These are phyloP conservation scores for Macroramphosus scolopax DNA, from an alignment of 2,797 vertebrate genomes.

Conservation along the genomic window DNA sequence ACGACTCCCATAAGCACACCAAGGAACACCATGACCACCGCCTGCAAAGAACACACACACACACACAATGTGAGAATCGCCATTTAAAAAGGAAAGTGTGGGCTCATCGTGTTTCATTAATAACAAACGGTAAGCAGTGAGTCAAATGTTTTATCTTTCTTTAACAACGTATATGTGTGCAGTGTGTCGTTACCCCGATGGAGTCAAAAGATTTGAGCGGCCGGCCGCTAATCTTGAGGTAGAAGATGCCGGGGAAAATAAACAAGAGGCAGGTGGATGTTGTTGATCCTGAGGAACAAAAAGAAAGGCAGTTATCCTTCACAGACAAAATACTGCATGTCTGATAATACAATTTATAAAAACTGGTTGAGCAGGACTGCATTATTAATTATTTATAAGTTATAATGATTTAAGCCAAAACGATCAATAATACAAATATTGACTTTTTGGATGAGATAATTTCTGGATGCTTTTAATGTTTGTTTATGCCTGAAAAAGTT, in stretches of 20 bases:
- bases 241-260: slow-evolving; percentile 92
- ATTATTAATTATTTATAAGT: slow-evolving; percentile 48
- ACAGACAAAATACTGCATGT: slow-evolving; percentile 3
- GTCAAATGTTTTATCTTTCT: background rate
- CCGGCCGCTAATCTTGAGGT: slow-evolving; percentile 85
- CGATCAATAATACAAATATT: slow-evolving; percentile 44
- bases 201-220: slow-evolving; percentile 82
- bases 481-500: slow-evolving; percentile 9
- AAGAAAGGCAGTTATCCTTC: slow-evolving; percentile 1
- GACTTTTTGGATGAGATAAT: slow-evolving; percentile 14
- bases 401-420: no score
- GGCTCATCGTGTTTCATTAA: background rate
- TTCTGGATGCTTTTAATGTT: slow-evolving; percentile 19
- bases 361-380: slow-evolving; percentile 26
- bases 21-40: slow-evolving; percentile 74
- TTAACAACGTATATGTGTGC: background rate
- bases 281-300: slow-evolving; percentile 81
- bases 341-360: slow-evolving; percentile 29
- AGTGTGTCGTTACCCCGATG: slow-evolving; percentile 80
- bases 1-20: slow-evolving; percentile 84
- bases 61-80: slow-evolving; percentile 12
- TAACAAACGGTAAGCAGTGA: background rate
- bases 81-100: background rate
- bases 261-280: slow-evolving; percentile 92
- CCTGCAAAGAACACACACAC: slow-evolving; percentile 69